Evolutionary conservation across 1,140 invertebrate species (phyloP).

Genomic region (Maconellicoccus hirsutus): DNA sequence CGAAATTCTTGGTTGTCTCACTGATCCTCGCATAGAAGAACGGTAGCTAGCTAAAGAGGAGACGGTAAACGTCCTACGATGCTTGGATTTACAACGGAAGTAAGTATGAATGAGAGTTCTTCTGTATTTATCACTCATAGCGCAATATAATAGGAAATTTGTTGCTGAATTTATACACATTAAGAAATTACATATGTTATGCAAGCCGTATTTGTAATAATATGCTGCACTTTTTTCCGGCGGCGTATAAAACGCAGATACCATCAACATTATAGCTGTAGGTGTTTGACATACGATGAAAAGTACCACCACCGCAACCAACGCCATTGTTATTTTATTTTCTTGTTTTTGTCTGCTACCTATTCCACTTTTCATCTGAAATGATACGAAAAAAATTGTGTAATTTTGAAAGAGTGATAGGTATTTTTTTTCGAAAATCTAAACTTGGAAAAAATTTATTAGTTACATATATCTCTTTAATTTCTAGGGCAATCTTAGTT

Average conservation of each 20-base stretch:
- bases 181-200: constrained; percentile 62
- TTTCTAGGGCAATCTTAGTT: too few relatives aligned
- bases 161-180: constrained; percentile 55
- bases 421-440: too few relatives aligned
- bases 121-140: constrained; percentile 61
- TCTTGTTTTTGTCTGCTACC: constrained; percentile 40
- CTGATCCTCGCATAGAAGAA: neutral
- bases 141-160: constrained; percentile 68
- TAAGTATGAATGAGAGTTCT: constrained; percentile 54
- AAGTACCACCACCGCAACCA: constrained; percentile 60
- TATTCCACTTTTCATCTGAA: constrained; percentile 20
- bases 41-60: constrained; percentile 4
- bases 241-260: constrained; percentile 38
- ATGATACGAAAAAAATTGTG: neutral
- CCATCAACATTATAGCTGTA: constrained; percentile 45
- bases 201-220: constrained; percentile 41
- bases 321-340: constrained; percentile 59
- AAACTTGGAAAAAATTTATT: too few relatives aligned
- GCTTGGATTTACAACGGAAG: constrained; percentile 37
- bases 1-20: neutral
- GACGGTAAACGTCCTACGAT: constrained; percentile 12
- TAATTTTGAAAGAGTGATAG: too few relatives aligned
- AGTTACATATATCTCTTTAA: too few relatives aligned
- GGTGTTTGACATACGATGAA: constrained; percentile 63
- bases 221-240: constrained; percentile 30